Evolutionary conservation across 2,113 vertebrate species (phyloP), one percentile per base, ranked within the genome.

Genomic region (Saimiri boliviensis): DNA sequence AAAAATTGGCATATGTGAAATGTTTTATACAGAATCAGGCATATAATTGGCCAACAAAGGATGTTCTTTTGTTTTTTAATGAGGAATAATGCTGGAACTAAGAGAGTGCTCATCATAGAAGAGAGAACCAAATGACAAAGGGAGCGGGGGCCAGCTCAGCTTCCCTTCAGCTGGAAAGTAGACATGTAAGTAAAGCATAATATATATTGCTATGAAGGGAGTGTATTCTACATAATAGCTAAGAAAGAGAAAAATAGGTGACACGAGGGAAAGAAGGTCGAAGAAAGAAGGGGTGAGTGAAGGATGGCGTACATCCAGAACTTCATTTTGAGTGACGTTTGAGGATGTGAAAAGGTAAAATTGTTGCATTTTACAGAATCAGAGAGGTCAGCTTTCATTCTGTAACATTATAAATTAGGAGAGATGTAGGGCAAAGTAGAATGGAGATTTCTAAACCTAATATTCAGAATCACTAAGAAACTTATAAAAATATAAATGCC

Each of bases 221-320:
- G 40, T 92, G 5, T 27, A 35, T 68, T 74, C n/a, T 37, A 19
- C 66, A 6, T 76, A 68, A 86, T 35, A 86, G 66, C 94, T 85
- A 88, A 79, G 79, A 77, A 84, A 92, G 37, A 90, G 95, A 66
- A 91, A 92, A 89, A 58, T 52, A 86, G 42, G 30, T 16, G 2
- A 56, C 8, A 11, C 25, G 35, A 94, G 88, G 30, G 42, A 85
- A 58, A 85, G n/a, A 81, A 83, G 77, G 77, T 54, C 17, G 76
- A 47, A 96, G 58, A 80, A 73, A 77, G 27, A 54, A 60, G 14
- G 19, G 30, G 25, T 7, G 17, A 82, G 56, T 17, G 35, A 76
- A n/a, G 42, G 30, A 54, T 58, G 23, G 56, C 23, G 6, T 56
- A 40, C 19, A 60, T 35, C 45, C 45, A 68, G 80, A 86, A 25